Evolutionary conservation across 37 sponge, comb jelly and placozoan genomes (phyloP), one percentile per base, ranked within the genome.

Genomic region (Hormiphora californensis): DNA sequence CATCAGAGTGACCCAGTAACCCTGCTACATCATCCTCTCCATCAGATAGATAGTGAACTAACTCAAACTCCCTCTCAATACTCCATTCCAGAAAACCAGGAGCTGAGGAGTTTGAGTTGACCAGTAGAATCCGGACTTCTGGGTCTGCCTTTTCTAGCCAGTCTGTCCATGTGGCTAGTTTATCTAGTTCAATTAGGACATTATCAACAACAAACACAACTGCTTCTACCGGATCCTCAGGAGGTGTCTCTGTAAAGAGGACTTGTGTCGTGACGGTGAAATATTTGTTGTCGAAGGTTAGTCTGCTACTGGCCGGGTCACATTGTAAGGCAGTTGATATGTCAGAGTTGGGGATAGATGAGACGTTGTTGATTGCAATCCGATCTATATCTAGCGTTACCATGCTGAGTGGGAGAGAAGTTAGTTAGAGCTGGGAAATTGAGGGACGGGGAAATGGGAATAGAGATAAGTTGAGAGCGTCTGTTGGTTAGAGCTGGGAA

Each of bases 221-320:
- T 15, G 81, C 81, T 28, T 73, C 81, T 22, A 73, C 81, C 40
- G 81, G 40, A 39, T 73, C 81, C 4, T n/a, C n/a, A n/a, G n/a
- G n/a, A n/a, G 36, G n/a, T 39, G 43, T 73, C 23, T 73, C 81
- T 28, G 40, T 46, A 15, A 73, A 43, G 4, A 46, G 81, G 28
- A 73, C 44, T 11, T 73, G 46, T n/a, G 81, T 40, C 1, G 41
- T 11, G 1, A 33, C 81, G 46, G 81, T 22, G 81, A 73, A 73
- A 46, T 73, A 73, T 28, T 73, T 73, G 81, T 73, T 73, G 35
- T 73, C 44, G 46, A 73, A 73, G 32, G 81, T 73, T n/a, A 73
- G 40, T 43, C 4, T 8, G 81, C 43, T 73, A 4, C 23, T 19
- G 81, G 32, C 38, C 15, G 81, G 46, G 46, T 73, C 81, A 3